A percentile compares a stretch with the other conserved stretches of the same genome.
Evolutionary conservation across 2,888 invertebrate genomes (phyloP).

Genomic region (Polylopha cassiicola): DNA sequence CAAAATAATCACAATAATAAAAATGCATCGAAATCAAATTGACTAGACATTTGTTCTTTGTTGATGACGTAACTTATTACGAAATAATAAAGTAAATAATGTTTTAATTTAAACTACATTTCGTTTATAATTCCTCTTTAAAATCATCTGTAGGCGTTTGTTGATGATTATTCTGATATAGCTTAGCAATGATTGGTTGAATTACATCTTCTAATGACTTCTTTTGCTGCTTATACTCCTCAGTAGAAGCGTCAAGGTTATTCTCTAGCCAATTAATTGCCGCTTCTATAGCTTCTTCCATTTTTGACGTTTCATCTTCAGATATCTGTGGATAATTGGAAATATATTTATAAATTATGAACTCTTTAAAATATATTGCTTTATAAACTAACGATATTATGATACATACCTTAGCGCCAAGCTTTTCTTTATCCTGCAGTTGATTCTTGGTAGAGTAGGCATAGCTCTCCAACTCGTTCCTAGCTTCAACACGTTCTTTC

Average conservation of each 20-base stretch:
- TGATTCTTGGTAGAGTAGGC: conserved; percentile 98
- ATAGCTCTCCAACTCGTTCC: conserved; percentile 97
- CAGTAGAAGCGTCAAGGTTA: conserved; percentile 93
- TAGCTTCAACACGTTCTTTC: conserved; percentile 95
- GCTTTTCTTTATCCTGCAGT: conserved; percentile 96
- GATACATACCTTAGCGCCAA: conserved; percentile 86
- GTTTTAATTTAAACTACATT: no score
- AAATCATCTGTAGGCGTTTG: no score
- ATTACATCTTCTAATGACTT: conserved; percentile 96
- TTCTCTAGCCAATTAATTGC: conserved; percentile 98
- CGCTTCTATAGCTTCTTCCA: conserved; percentile 96
- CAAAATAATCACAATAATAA: no score
- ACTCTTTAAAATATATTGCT: no score
- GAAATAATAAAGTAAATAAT: no score
- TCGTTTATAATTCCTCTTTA: no score
- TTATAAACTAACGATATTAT: not conserved
- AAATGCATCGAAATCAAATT: no score
- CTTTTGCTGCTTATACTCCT: conserved; percentile 95
- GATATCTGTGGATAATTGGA: conserved; percentile 61
- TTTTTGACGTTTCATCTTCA: conserved; percentile 93
- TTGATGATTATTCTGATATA: conserved; percentile 93
- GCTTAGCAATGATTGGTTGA: conserved; percentile 97
- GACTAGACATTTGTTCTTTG: no score
- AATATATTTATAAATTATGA: not conserved
- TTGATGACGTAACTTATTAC: no score